Percentiles rank a stretch among this genome's conserved stretches.
Conservation (phyloP, 2,113 vertebrate genomes). For the Elgaria multicarinata region DNA sequence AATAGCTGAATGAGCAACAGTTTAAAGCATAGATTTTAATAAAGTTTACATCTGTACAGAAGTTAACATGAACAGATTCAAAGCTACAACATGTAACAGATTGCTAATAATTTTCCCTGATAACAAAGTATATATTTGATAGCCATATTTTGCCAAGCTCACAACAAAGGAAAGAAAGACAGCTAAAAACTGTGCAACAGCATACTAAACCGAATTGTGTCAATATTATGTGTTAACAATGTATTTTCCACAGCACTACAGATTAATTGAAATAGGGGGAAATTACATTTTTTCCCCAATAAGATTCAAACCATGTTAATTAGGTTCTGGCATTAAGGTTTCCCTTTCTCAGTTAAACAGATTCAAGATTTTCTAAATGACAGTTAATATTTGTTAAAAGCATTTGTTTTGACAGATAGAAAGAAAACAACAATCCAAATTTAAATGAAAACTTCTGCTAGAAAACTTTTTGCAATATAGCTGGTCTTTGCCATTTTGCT, state of each 20-base stretch:
- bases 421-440: slow-evolving; percentile 26
- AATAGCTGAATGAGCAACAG: background rate
- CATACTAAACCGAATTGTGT: slow-evolving; percentile 16
- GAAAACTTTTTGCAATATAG: slow-evolving; percentile 33
- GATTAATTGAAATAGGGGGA: slow-evolving; percentile 2
- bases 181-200: slow-evolving; percentile 33
- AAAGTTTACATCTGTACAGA: slow-evolving; percentile 39
- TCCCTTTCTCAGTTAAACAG: slow-evolving; percentile 42
- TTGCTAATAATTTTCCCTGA: slow-evolving; percentile 6
- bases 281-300: background rate
- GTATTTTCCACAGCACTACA: slow-evolving; percentile 19
- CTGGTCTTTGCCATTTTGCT: slow-evolving; percentile 24
- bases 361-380: slow-evolving; percentile 40
- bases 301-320: slow-evolving; percentile 29
- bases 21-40: slow-evolving; percentile 67
- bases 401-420: slow-evolving; percentile 38
- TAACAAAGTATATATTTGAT: slow-evolving; percentile 20
- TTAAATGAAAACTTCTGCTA: slow-evolving; percentile 33
- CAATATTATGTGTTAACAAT: slow-evolving; percentile 27
- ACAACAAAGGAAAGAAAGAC: slow-evolving; percentile 30
- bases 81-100: slow-evolving; percentile 31
- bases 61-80: slow-evolving; percentile 41
- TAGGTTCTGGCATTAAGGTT: slow-evolving; percentile 8
- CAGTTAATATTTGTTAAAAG: slow-evolving; percentile 44
- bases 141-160: slow-evolving; percentile 52